These are phyloP conservation scores for Glossosoma conforme DNA, from an alignment of 1,140 invertebrate species.

Conservation along the genomic window DNA sequence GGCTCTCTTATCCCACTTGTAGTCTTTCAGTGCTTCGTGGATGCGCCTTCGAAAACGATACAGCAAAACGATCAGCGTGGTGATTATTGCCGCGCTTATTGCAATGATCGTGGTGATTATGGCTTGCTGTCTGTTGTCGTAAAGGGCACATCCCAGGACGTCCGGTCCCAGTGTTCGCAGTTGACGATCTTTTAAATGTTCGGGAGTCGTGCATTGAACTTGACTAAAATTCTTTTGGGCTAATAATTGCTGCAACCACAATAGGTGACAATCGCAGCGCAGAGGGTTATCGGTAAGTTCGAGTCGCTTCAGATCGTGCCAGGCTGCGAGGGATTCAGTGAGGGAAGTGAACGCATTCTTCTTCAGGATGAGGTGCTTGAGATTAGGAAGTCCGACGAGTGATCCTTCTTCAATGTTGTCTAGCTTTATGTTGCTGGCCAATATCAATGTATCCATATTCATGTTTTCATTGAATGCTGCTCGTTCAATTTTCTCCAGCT, in stretches of 20 bases:
- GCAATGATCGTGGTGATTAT: conserved; percentile 70
- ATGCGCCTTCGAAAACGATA: conserved; percentile 75
- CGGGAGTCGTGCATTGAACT: conserved; percentile 69
- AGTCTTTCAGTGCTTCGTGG: conserved; percentile 72
- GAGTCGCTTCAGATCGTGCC: conserved; percentile 68
- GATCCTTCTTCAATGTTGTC: conserved; percentile 66
- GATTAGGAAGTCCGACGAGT: conserved; percentile 69
- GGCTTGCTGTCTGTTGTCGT: conserved; percentile 69
- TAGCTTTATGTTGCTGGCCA: conserved; percentile 73
- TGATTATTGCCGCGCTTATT: conserved; percentile 61
- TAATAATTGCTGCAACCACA: conserved; percentile 76
- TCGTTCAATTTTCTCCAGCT: conserved; percentile 64
- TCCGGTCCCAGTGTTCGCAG: conserved; percentile 65
- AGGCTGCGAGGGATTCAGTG: conserved; percentile 69
- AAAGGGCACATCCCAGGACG: conserved; percentile 73
- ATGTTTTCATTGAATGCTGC: conserved; percentile 74
- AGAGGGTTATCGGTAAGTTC: conserved; percentile 81
- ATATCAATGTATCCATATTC: conserved; percentile 70
- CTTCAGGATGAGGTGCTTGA: conserved; percentile 67
- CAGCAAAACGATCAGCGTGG: conserved; percentile 62
- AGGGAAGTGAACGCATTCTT: conserved; percentile 73
- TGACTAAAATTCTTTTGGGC: conserved; percentile 66
- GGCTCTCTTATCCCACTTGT: conserved; percentile 74
- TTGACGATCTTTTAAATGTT: conserved; percentile 62
- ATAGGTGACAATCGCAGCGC: conserved; percentile 71